These are phyloP conservation scores for Parambassis ranga DNA, from an alignment of 2,797 vertebrate genomes.

Conservation along the genomic window DNA sequence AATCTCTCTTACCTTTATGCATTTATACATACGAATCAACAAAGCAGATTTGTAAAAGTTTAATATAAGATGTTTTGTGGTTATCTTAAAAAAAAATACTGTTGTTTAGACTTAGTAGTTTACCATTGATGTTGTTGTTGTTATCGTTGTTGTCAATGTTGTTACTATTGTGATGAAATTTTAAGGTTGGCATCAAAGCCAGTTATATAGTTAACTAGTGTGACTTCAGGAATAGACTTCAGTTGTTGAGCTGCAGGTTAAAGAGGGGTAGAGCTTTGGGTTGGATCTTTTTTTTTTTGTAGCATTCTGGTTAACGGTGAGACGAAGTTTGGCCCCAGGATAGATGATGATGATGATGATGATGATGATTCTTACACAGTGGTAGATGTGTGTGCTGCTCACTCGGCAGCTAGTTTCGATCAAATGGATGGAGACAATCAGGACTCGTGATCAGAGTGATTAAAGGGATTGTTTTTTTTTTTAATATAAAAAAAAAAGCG, in stretches of 20 bases:
- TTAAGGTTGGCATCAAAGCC: slow-evolving; percentile 70
- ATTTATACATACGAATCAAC: slow-evolving; percentile 84
- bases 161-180: slow-evolving; percentile 76
- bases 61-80: slow-evolving; percentile 86
- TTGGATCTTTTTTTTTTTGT: slow-evolving; percentile 50
- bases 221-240: slow-evolving; percentile 67
- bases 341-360: too few species aligned
- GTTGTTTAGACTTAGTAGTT: slow-evolving; percentile 78
- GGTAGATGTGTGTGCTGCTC: not conserved
- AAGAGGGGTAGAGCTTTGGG: slow-evolving; percentile 39
- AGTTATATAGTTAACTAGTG: slow-evolving; percentile 61
- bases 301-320: slow-evolving; percentile 66
- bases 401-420: slow-evolving; percentile 6
- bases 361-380: too few species aligned
- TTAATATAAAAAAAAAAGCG: not conserved
- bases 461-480: slow-evolving; percentile 30
- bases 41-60: slow-evolving; percentile 87
- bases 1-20: slow-evolving; percentile 83
- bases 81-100: slow-evolving; percentile 74
- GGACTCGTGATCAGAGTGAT: slow-evolving; percentile 38
- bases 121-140: slow-evolving; percentile 68
- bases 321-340: slow-evolving; percentile 47
- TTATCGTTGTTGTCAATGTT: slow-evolving; percentile 72
- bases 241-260: slow-evolving; percentile 57
- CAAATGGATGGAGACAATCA: slow-evolving; percentile 61